These are phyloP conservation scores for Calephelis perditalis DNA, from an alignment of 2,888 invertebrate genomes.

Conservation along the genomic window DNA sequence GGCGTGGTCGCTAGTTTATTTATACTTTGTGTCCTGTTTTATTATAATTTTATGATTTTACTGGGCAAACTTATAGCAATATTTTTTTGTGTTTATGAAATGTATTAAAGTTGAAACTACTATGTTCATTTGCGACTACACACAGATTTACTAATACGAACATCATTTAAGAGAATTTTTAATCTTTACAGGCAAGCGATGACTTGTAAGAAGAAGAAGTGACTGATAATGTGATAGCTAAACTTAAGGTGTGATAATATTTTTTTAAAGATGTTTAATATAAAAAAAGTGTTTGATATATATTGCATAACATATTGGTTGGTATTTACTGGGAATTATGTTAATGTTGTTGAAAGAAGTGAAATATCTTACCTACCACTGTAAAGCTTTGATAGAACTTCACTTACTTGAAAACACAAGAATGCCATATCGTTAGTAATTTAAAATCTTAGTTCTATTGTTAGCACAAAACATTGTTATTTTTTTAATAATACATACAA, in stretches of 20 bases:
- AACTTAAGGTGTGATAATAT: background rate
- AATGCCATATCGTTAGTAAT: constrained; percentile 3
- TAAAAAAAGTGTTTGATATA: background rate
- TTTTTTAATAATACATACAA: background rate
- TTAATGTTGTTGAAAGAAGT: no score
- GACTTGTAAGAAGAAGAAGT: constrained; percentile 3
- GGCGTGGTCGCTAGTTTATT: no score
- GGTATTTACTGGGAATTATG: background rate
- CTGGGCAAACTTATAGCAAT: no score
- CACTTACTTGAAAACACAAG: background rate
- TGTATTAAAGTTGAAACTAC: no score
- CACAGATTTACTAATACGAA: no score
- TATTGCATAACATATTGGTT: background rate
- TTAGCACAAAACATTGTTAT: background rate
- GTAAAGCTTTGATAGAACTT: no score
- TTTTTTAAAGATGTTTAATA: background rate
- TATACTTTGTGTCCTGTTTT: no score
- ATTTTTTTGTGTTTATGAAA: no score
- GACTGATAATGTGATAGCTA: constrained; percentile 5
- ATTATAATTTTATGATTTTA: no score
- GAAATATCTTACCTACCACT: no score
- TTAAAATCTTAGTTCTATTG: background rate
- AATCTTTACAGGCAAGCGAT: constrained; percentile 1
- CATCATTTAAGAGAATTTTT: background rate
- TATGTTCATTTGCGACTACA: no score